Evolutionary conservation across 2,888 invertebrate species (phyloP), one percentile per base, ranked within the genome.

Genomic region (Melanophora roralis): DNA sequence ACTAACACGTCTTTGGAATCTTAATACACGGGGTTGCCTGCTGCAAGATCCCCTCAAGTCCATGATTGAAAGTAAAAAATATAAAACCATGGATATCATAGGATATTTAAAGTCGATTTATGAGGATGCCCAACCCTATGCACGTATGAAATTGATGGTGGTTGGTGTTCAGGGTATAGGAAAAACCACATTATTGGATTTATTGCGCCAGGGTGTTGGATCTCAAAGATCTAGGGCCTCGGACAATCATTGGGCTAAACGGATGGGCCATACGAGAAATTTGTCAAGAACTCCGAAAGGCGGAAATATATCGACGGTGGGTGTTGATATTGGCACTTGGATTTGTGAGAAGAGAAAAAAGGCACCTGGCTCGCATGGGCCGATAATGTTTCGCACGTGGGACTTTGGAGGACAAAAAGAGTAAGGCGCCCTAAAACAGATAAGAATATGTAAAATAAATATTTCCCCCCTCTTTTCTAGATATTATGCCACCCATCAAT

Each of bases 331-430:
- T 83, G 96, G 97, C 51, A 96, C 97, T 83, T 98, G 98, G 96
- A 92, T 95, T 21, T 97, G 96, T 88, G 98, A 98, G 89, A 96
- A 96, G 86, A 94, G 95, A 87, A 91, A 94, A 7, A 91, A 95
- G 23, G 94, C 96, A 1, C 93, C 93, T 40, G 93, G 93, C 0
- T 92, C 93, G 1, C 93, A 94, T 85, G 96, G 96, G 0, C 95
- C 97, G 0, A 95, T 98, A 65, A 94, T 96, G 27, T 97, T 97
- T 90, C 91, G 98, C 67, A 99, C 99, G 0, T 99, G 99, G 99
- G 99, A 99, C 90, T 99, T 99, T 90, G 98, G 98, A 4, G 99
- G 99, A 0, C 99, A 98, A 91, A 94, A 95, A 87, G 99, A 99
- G 93, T 94, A 85, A 90, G 91, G n/a, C 9, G 4, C 5, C 9